phyloP scores from a whole-genome alignment of 1,140 invertebrate genomes.

The Bicyclus anynana region DNA sequence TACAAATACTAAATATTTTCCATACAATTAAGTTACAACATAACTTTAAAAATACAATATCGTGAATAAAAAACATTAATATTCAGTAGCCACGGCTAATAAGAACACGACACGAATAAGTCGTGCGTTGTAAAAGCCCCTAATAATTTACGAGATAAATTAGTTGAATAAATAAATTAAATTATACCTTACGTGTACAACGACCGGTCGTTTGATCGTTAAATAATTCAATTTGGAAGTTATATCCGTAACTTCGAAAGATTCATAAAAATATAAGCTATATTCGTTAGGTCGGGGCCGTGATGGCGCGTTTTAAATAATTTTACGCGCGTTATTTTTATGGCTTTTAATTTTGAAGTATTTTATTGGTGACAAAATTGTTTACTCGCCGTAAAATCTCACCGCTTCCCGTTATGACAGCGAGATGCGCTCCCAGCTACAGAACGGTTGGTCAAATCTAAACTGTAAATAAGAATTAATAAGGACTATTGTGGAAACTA shows the following conservation, averaged over 20 bases:
- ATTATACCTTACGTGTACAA: slow-evolving; percentile 36
- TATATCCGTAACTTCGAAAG: slow-evolving; percentile 14
- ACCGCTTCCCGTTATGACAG: too few relatives aligned
- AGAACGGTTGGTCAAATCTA: too few relatives aligned
- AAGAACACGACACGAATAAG: slow-evolving; percentile 1
- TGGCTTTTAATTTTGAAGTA: neutral
- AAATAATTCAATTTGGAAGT: slow-evolving; percentile 59
- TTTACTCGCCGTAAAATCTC: neutral
- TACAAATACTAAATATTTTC: too few relatives aligned
- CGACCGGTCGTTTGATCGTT: slow-evolving; percentile 34
- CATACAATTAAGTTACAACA: too few relatives aligned
- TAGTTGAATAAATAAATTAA: slow-evolving; percentile 61
- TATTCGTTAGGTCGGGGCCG: slow-evolving; percentile 4
- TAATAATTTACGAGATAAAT: slow-evolving; percentile 49
- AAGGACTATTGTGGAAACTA: too few relatives aligned
- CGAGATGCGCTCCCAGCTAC: too few relatives aligned
- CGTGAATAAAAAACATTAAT: neutral
- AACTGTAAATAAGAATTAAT: too few relatives aligned
- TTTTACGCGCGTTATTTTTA: neutral
- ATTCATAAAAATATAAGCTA: slow-evolving; percentile 18
- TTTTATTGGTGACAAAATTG: neutral
- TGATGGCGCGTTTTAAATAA: neutral
- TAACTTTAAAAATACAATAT: too few relatives aligned
- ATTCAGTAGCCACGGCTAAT: too few relatives aligned
- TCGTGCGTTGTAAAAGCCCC: slow-evolving; percentile 38